Percentiles rank a stretch among this genome's conserved stretches.
These are phyloP conservation scores for Tolmerus cingulatus DNA, from an alignment of 2,888 invertebrate species.

Conservation along the genomic window DNA sequence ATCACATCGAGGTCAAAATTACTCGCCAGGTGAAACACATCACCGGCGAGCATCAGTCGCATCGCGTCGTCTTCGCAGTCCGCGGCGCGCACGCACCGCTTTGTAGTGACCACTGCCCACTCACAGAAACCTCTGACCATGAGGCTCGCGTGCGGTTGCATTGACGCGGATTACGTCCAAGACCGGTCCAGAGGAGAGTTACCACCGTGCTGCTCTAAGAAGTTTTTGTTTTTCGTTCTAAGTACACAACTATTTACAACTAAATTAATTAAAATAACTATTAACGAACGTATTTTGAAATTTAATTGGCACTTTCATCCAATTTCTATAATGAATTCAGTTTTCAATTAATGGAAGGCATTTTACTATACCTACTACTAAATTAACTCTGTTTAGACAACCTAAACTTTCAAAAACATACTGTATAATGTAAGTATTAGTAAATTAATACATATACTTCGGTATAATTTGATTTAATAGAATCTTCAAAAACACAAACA, in stretches of 20 bases:
- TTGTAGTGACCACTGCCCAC: neutral
- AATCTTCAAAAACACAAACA: too few species aligned
- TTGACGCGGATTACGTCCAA: neutral
- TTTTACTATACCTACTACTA: too few species aligned
- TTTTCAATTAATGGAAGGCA: too few species aligned
- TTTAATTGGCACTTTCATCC: too few species aligned
- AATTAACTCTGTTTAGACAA: too few species aligned
- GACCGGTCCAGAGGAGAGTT: neutral
- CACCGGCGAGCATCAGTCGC: neutral
- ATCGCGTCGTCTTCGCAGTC: neutral
- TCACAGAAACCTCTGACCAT: neutral
- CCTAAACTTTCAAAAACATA: too few species aligned
- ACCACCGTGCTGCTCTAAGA: neutral
- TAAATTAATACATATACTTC: too few species aligned
- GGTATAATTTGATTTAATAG: too few species aligned
- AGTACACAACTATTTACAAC: neutral
- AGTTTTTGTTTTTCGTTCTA: neutral
- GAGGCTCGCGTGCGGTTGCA: neutral
- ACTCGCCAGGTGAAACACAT: neutral
- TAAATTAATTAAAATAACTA: too few species aligned
- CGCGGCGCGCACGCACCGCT: neutral
- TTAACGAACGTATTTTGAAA: too few species aligned
- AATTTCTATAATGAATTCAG: too few species aligned
- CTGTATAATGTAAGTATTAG: too few species aligned
- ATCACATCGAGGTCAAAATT: slow-evolving; percentile 21